Conservation (phyloP, 2,888 invertebrate species). For the Cremastinae sp. region DNA sequence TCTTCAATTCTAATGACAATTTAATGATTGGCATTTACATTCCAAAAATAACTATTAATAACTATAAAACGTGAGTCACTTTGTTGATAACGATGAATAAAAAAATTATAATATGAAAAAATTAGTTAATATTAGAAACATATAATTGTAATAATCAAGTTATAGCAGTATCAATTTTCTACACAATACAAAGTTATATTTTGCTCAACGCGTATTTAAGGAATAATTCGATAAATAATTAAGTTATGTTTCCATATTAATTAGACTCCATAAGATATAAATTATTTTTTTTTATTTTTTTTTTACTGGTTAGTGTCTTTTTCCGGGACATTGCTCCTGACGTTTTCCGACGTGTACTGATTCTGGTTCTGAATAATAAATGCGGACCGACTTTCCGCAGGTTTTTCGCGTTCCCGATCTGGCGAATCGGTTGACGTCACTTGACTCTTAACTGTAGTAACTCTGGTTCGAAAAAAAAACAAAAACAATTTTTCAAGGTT, state of each 20-base stretch:
- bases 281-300: neutral
- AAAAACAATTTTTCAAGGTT: neutral
- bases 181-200: too few species aligned
- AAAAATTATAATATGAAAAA: too few species aligned
- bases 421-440: constrained; percentile 60
- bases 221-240: too few species aligned
- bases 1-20: too few species aligned
- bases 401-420: constrained; percentile 56
- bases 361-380: constrained; percentile 50
- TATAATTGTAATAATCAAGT: too few species aligned
- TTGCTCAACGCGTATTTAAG: too few species aligned
- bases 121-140: too few species aligned
- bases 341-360: constrained; percentile 46
- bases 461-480: constrained; percentile 52
- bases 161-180: too few species aligned
- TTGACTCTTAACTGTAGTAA: constrained; percentile 65
- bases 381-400: constrained; percentile 57
- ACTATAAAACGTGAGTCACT: too few species aligned
- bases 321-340: constrained; percentile 56
- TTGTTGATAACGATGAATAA: too few species aligned
- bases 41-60: too few species aligned
- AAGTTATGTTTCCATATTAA: constrained; percentile 1
- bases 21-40: too few species aligned
- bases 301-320: constrained; percentile 64
- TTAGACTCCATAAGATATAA: constrained; percentile 13